Base-by-base conservation (phyloP, 2,797 vertebrate genomes). In the Pristis pectinata region DNA sequence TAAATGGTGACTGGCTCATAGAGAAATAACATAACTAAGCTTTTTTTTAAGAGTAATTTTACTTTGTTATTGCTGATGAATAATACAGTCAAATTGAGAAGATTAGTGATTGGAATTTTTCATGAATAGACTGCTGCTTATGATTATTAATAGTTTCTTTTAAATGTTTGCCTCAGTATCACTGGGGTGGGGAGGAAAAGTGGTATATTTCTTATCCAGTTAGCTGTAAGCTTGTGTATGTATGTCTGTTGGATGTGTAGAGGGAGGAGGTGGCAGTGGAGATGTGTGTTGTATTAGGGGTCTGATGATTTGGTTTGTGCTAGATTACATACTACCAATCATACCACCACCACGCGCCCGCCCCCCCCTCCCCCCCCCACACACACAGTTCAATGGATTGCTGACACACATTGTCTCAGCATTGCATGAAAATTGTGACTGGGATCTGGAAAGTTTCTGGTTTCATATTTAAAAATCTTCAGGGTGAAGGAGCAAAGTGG, bases 41-140 rank as follows among this genome's bases (percentile, higher is more conserved):
- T 97, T 98, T 98, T 98, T 98, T 98, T 98, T 98, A 98, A 98
- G 97, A 97, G 96, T 95, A 95, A 95, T 96, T 95, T 95, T 95
- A 95, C 96, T 96, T 94, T 97, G n/a, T 97, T 97, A 97, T 97
- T 97, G 97, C 96, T 96, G 97, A 96, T 96, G 96, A 97, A 97
- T 96, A 96, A 94, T 94, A 92, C 92, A 94, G 92, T 76, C 27
- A 53, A 94, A 67, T 91, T 64, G 56, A 91, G 87, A 64, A 76
- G 92, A 49, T 76, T 76, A 56, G 70, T 53, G 49, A 53, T 56
- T 74, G 92, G 44, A 74, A n/a, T 94, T 94, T 70, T 56, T 76
- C 49, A 30, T 53, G 30, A 70, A 74, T 74, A 94, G 53, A 49
- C 70, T 53, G 44, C 5, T 93, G 67, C 49, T 94, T 94, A 74